phyloP scores from a whole-genome alignment of 2,888 invertebrate species.

The Leptura quadrifasciata region DNA sequence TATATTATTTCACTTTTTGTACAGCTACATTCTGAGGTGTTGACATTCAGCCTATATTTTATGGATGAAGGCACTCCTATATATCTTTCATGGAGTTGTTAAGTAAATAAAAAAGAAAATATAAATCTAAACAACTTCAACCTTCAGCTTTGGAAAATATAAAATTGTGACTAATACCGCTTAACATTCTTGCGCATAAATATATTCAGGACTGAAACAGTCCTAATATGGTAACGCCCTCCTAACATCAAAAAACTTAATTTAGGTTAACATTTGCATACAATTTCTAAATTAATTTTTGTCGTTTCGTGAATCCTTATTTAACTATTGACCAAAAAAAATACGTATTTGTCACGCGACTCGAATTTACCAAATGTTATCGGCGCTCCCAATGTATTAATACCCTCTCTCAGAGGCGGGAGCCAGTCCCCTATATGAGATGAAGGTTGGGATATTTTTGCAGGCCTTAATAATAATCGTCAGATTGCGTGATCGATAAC shows the following conservation, averaged over 20 bases:
- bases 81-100: too few species aligned
- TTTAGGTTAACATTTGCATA: constrained; percentile 33
- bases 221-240: neutral
- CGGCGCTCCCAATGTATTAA: constrained; percentile 8
- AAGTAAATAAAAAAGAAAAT: neutral
- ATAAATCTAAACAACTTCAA: neutral
- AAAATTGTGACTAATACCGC: neutral
- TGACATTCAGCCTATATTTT: too few species aligned
- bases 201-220: neutral
- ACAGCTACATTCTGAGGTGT: too few species aligned
- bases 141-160: neutral
- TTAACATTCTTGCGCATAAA: neutral
- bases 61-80: too few species aligned
- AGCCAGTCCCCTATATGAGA: neutral
- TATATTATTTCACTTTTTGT: too few species aligned
- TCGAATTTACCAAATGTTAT: constrained; percentile 29
- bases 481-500: constrained; percentile 30
- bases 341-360: constrained; percentile 5
- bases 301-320: constrained; percentile 16
- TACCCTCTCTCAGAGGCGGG: neutral
- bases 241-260: neutral
- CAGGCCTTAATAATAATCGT: constrained; percentile 23
- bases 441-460: constrained; percentile 14
- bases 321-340: constrained; percentile 4
- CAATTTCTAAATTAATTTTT: constrained; percentile 14